These are phyloP conservation scores for Periparus ater DNA, from an alignment of 2,797 vertebrate genomes.

Conservation along the genomic window DNA sequence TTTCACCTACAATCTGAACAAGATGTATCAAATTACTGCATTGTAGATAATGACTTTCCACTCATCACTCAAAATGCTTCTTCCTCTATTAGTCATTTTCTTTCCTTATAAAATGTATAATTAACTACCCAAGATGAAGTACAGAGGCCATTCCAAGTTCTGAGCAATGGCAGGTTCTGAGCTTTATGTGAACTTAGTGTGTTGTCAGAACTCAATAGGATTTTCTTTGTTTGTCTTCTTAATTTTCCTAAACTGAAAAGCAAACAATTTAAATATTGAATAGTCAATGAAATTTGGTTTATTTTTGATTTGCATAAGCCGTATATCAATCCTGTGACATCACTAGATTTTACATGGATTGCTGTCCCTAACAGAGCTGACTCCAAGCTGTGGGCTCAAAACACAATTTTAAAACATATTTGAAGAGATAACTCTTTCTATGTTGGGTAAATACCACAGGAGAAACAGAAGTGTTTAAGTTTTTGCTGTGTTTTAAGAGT, in stretches of 20 bases:
- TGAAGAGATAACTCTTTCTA: neutral
- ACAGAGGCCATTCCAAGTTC: neutral
- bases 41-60: slow-evolving; percentile 17
- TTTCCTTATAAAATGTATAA: neutral
- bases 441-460: neutral
- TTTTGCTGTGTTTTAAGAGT: neutral
- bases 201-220: neutral
- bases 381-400: neutral
- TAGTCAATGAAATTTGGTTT: neutral
- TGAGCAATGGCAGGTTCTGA: neutral
- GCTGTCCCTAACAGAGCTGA: neutral
- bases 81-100: neutral
- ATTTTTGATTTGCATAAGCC: neutral
- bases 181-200: neutral
- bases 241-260: neutral
- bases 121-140: neutral
- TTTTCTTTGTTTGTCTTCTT: neutral
- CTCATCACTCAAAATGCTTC: neutral
- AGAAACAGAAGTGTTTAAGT: neutral
- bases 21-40: neutral
- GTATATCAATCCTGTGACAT: neutral
- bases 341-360: neutral
- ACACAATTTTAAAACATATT: neutral
- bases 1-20: neutral
- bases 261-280: neutral